Base-by-base conservation (phyloP, 1,140 invertebrate species). In the Drosophila sechellia region DNA sequence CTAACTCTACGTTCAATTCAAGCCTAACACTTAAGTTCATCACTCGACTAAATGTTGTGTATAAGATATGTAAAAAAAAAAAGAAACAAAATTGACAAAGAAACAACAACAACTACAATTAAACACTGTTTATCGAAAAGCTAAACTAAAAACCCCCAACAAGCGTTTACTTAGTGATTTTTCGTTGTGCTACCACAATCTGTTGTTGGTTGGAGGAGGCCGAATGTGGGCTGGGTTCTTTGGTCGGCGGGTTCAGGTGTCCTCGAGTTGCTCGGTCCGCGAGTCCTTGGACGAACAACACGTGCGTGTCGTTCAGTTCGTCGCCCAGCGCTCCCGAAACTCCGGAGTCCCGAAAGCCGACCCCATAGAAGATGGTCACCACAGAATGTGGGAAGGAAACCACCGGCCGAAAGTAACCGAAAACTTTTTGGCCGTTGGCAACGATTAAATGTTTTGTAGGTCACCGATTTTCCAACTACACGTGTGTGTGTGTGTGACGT, bases 391-490 rank as follows among this genome's bases (percentile, higher is more conserved):
- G 31, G 12, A 48, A 35, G 31, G n/a, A 11, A 27, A 22, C 49
- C 50, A 48, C 25, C 1, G 35, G 10, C 39, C 60, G 59, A 54
- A 43, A 17, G 39, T 25, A 61, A 54, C 39, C 49, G 50, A 61
- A 61, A 69, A 70, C 66, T 56, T 70, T 68, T 70, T 70, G 64
- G 50, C 64, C 63, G 63, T 49, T 58, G 53, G 39, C 68, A 64
- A 61, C 73, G 78, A 77, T 81, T 81, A 81, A 81, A 50, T 48
- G 61, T 52, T 84, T 77, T 84, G 78, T 85, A 81, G 81, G 81
- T 85, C 81, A 85, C 61, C 70, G 50, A 84, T 81, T 81, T 81
- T 43, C 13, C 48, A 43, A 40, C 34, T 55, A 20, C 48, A 34
- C 4, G 48, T 34, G 48, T 50, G 10, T 27, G 46, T 49, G 37